Conservation (phyloP, 2,113 vertebrate genomes). For the Halichoerus grypus region DNA sequence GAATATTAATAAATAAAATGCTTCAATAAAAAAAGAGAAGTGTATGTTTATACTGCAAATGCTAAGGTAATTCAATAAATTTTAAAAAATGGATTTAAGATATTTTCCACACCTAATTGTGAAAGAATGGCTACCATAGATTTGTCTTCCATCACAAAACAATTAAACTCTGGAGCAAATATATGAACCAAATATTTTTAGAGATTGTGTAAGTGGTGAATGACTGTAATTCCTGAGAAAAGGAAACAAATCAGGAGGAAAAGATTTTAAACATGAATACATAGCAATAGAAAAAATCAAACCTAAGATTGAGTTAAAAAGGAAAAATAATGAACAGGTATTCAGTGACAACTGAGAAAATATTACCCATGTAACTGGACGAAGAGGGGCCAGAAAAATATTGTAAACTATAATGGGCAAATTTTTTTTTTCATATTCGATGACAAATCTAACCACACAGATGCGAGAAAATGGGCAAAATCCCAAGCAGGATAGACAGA, state of each 20-base stretch:
- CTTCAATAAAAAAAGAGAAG: background rate
- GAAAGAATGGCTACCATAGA: background rate
- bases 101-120: background rate
- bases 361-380: background rate
- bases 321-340: background rate
- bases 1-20: background rate
- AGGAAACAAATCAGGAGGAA: background rate
- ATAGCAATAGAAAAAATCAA: background rate
- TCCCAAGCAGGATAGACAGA: background rate
- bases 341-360: background rate
- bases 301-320: background rate
- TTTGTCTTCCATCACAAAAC: background rate
- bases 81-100: background rate
- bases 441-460: background rate
- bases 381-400: background rate
- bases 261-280: background rate
- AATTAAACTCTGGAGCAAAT: background rate
- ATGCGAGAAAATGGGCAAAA: background rate
- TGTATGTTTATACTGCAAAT: background rate
- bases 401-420: background rate
- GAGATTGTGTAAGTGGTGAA: background rate
- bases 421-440: background rate
- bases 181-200: background rate
- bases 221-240: background rate
- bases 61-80: background rate